Evolutionary conservation across 2,113 vertebrate genomes (phyloP).

Genomic region (Butorides virescens): DNA sequence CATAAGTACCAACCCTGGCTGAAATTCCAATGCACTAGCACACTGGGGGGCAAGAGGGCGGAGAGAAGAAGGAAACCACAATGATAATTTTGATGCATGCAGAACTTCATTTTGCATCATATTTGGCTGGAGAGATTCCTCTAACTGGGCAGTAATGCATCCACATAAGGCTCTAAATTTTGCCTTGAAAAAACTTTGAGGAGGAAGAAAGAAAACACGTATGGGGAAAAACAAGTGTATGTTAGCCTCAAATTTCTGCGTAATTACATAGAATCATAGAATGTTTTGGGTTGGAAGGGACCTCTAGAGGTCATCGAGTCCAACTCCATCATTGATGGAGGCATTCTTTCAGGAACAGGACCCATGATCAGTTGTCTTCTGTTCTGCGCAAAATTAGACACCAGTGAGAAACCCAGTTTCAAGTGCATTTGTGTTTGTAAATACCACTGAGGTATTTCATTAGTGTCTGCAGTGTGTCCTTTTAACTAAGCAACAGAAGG

Average conservation of each 20-base stretch:
- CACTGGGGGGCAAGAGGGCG: not conserved
- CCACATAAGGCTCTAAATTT: not conserved
- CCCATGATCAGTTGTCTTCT: not conserved
- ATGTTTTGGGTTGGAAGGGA: too few relatives aligned
- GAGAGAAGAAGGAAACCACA: not conserved
- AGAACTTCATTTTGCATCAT: not conserved
- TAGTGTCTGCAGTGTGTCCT: not conserved
- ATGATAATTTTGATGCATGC: not conserved
- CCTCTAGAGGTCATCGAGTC: too few relatives aligned
- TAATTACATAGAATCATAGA: not conserved
- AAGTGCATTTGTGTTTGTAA: not conserved
- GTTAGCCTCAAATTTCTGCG: not conserved
- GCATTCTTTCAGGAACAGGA: not conserved
- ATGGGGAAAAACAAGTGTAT: not conserved
- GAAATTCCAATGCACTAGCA: not conserved
- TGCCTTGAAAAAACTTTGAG: not conserved
- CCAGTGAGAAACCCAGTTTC: not conserved
- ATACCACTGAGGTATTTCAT: not conserved
- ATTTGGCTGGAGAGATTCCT: not conserved
- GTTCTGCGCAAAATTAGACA: not conserved
- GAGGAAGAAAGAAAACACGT: not conserved
- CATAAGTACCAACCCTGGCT: not conserved
- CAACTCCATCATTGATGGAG: not conserved
- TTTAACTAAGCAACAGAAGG: not conserved
- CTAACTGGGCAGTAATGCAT: not conserved